A percentile compares a stretch with the other conserved stretches of the same genome.
phyloP scores from a whole-genome alignment of 2,113 vertebrate genomes.

The Mustela nigripes region DNA sequence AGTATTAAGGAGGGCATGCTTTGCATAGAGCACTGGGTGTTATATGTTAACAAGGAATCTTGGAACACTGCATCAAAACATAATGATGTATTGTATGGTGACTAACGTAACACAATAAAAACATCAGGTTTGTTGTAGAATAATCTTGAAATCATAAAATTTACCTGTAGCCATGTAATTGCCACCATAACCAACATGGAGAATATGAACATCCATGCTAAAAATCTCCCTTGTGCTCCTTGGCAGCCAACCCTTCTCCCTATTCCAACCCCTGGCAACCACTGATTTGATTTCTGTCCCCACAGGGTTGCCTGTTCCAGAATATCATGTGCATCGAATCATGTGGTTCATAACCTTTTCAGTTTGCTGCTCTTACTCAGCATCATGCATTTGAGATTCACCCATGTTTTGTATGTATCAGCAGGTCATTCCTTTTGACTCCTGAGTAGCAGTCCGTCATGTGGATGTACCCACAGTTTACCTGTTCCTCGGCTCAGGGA shows the following conservation, averaged over 20 bases:
- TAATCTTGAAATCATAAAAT: background rate
- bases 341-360: accelerated
- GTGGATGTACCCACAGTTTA: too few relatives aligned
- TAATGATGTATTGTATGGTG: too few relatives aligned
- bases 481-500: background rate
- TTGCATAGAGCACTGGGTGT: too few relatives aligned
- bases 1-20: too few relatives aligned
- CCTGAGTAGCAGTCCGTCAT: background rate
- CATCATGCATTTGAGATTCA: background rate
- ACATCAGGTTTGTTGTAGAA: background rate
- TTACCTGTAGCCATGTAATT: background rate
- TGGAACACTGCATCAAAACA: too few relatives aligned
- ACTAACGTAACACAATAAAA: too few relatives aligned
- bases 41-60: too few relatives aligned
- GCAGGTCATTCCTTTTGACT: background rate
- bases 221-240: background rate
- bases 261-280: background rate
- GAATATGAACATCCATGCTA: accelerated
- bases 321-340: background rate
- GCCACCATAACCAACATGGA: accelerated
- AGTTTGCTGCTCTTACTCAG: background rate
- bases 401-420: accelerated
- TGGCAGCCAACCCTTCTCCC: background rate
- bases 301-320: background rate
- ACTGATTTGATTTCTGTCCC: background rate